Base-by-base conservation (phyloP, 1,140 invertebrate genomes). In the Zaprionus davidi region DNA sequence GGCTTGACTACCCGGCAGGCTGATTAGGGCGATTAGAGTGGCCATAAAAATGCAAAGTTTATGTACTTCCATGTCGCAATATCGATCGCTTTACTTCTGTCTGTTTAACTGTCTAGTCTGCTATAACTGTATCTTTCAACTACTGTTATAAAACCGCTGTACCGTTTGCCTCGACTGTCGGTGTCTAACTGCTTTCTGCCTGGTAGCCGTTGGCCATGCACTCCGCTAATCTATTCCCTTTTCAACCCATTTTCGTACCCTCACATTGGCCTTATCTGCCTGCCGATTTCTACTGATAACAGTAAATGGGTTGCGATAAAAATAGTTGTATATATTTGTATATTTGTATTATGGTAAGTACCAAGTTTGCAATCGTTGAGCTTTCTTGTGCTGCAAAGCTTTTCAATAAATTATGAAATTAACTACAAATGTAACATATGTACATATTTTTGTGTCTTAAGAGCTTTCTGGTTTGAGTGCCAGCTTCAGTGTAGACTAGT, bases 181-280 rank as follows among this genome's bases (percentile, higher is more conserved):
- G 56, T 49, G 31, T 24, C 49, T 70, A 81, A 84, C 82, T 84
- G 75, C 6, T 38, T 53, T 46, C 49, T 55, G 31, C 26, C 24
- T 28, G 49, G 1, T 46, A 24, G 44, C 56, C 55, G 7, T 71
- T 76, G 71, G 34, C 44, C 57, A 57, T 36, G 36, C 38, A 49
- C n/a, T 41, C 38, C 60, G 60, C 60, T 60, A 78, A 81, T 81
- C 76, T 63, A 70, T 81, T 85, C 72, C 34, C 65, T 67, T 71
- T 71, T 77, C 38, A 77, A 34, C 46, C 60, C 53, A 63, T 46
- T 11, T 74, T 66, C 17, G 44, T 46, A 49, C 49, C 78, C 55
- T 58, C n/a, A 44, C 51, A 69, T 65, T 78, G 36, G n/a, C 63
- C 59, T 90, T 90, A 87, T 88, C 83, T 70, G 2, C 17, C 28